Evolutionary conservation across 2,113 vertebrate species (phyloP).

Genomic region (Phoxinus phoxinus): DNA sequence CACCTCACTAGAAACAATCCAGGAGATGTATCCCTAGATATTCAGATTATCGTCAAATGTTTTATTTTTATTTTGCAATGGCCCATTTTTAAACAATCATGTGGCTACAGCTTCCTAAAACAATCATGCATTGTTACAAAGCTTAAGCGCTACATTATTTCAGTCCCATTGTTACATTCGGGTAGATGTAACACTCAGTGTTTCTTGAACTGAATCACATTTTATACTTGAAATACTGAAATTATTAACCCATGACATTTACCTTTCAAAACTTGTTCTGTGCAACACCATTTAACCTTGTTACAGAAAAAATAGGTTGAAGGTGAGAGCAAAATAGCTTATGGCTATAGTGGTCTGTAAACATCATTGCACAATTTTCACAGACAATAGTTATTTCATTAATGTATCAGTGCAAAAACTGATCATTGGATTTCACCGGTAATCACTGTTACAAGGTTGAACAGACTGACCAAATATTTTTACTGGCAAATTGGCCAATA

Average conservation of each 20-base stretch:
- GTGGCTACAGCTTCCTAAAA: background rate
- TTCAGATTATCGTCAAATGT: background rate
- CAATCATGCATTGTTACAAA: background rate
- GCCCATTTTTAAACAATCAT: background rate
- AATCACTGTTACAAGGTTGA: no score
- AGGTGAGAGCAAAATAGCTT: background rate
- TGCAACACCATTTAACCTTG: background rate
- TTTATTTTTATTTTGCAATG: background rate
- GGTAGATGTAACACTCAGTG: background rate
- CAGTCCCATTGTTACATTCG: background rate
- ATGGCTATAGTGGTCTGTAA: background rate
- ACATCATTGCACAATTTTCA: conserved; percentile 8
- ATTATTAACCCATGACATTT: background rate
- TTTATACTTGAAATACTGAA: background rate
- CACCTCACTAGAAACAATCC: background rate
- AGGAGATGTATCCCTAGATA: background rate
- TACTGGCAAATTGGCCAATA: background rate
- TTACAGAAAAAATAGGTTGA: background rate
- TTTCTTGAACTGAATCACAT: background rate
- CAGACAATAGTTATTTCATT: background rate
- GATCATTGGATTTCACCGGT: background rate
- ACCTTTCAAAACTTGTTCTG: background rate
- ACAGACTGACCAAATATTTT: no score
- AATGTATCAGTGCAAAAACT: background rate
- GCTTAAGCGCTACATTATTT: background rate